Evolutionary conservation across 2,797 vertebrate genomes (phyloP).

Genomic region (Glossophaga mutica): DNA sequence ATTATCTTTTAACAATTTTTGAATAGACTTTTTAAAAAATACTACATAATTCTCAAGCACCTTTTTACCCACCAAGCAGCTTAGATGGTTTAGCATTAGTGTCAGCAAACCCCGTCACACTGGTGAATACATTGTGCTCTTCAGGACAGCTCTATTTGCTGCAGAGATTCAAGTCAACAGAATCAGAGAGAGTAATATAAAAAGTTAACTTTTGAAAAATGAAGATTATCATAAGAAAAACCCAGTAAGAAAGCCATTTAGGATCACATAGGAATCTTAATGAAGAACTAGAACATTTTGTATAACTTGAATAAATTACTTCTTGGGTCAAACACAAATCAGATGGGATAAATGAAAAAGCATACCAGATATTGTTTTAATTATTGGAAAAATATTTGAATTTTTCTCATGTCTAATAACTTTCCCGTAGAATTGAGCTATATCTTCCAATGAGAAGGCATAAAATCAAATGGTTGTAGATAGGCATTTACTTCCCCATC

Average conservation of each 20-base stretch:
- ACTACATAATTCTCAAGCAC: neutral
- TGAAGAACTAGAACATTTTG: constrained; percentile 36
- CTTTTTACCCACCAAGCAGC: neutral
- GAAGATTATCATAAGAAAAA: constrained; percentile 29
- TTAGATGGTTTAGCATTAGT: neutral
- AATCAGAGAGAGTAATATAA: neutral
- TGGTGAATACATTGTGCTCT: neutral
- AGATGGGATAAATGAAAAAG: constrained; percentile 23
- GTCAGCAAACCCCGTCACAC: neutral
- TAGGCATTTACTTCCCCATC: neutral
- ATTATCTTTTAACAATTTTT: too few relatives aligned
- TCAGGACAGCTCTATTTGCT: neutral
- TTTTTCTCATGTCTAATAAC: neutral
- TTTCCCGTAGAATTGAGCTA: neutral
- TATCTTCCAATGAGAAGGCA: neutral
- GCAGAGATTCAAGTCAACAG: constrained; percentile 9
- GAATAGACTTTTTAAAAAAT: too few relatives aligned
- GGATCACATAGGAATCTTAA: constrained; percentile 23
- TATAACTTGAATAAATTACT: constrained; percentile 27
- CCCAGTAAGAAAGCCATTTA: constrained; percentile 28
- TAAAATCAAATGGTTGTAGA: neutral
- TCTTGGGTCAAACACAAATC: constrained; percentile 22
- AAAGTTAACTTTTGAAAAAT: constrained; percentile 33
- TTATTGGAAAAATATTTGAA: neutral
- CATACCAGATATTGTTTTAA: neutral